phyloP scores from a whole-genome alignment of 2,113 vertebrate genomes.

The Corythoichthys intestinalis region DNA sequence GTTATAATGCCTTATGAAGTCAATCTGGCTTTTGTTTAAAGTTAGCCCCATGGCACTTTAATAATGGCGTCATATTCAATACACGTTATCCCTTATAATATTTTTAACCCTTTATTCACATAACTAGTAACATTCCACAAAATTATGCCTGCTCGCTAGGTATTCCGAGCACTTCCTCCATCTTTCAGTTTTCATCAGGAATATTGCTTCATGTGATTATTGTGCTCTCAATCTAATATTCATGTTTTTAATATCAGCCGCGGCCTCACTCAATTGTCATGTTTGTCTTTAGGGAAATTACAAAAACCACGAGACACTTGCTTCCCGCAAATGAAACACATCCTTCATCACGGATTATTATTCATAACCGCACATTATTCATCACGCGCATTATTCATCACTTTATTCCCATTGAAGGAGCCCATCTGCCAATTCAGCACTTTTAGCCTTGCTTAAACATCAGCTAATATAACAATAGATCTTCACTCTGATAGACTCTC shows the following conservation, averaged over 20 bases:
- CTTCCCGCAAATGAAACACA: background rate
- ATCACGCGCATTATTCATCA: background rate
- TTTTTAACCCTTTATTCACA: too few relatives aligned
- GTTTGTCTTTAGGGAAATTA: slow-evolving; percentile 9
- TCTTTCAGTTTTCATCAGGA: background rate
- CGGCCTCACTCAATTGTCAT: slow-evolving; percentile 9
- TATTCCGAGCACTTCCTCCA: background rate
- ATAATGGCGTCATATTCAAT: background rate
- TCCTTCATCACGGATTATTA: slow-evolving; percentile 6
- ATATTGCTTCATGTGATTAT: slow-evolving; percentile 2
- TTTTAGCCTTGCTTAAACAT: background rate
- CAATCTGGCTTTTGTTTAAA: background rate
- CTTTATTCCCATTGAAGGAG: background rate
- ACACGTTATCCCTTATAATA: too few relatives aligned
- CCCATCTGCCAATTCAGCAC: background rate
- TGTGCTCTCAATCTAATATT: slow-evolving; percentile 7
- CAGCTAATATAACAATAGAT: background rate
- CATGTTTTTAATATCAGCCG: slow-evolving; percentile 1
- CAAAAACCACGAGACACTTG: background rate
- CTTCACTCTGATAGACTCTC: background rate
- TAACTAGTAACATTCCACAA: background rate
- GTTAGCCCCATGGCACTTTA: background rate
- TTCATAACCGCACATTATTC: background rate
- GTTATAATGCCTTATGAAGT: background rate
- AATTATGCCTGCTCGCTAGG: background rate